phyloP scores from a whole-genome alignment of 2,797 vertebrate genomes.

The Pogoniulus pusillus region DNA sequence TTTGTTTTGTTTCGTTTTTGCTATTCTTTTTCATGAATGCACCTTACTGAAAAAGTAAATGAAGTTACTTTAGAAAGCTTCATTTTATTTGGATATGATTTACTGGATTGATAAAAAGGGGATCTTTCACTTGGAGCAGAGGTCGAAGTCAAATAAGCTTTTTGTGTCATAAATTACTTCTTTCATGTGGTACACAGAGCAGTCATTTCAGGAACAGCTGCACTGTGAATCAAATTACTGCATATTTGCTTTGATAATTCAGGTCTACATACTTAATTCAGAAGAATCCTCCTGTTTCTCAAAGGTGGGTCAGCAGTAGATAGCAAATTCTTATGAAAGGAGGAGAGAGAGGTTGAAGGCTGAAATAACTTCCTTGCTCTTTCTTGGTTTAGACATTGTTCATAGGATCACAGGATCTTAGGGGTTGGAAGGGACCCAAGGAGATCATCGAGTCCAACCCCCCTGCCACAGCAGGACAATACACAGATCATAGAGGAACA shows the following conservation, averaged over 20 bases:
- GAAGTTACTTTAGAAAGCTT: background rate
- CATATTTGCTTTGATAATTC: constrained; percentile 46
- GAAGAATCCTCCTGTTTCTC: background rate
- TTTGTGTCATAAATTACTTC: constrained; percentile 57
- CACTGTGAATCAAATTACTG: constrained; percentile 29
- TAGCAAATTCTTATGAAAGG: background rate
- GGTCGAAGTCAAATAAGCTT: constrained; percentile 25
- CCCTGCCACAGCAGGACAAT: no score
- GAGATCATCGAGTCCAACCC: no score
- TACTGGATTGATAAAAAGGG: background rate
- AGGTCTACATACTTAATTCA: background rate
- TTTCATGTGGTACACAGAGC: constrained; percentile 47
- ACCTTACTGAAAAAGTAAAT: background rate
- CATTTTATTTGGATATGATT: constrained; percentile 26
- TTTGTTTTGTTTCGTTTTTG: no score
- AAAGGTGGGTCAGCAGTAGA: background rate
- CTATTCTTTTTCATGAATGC: background rate
- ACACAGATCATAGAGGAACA: no score
- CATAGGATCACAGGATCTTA: no score
- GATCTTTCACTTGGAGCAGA: constrained; percentile 24
- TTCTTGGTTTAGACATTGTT: background rate
- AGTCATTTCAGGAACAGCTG: constrained; percentile 40
- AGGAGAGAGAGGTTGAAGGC: background rate
- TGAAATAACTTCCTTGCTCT: background rate
- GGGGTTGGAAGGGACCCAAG: no score